Conservation (phyloP, 2,888 invertebrate species). For the Tachina grossa region DNA sequence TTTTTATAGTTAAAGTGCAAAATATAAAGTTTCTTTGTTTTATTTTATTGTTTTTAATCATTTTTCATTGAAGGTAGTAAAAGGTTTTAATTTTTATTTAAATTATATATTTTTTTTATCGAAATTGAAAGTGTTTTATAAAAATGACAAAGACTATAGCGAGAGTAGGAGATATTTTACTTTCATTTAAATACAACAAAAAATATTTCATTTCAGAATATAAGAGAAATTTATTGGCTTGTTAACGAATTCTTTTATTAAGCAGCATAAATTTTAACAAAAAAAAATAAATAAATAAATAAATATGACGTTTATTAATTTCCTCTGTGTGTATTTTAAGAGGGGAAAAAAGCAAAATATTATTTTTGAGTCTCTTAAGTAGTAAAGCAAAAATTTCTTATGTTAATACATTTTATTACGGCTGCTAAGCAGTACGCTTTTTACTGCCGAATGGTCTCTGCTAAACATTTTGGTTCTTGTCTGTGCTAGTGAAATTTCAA, state of each 20-base stretch:
- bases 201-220: conserved; percentile 4
- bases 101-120: background rate
- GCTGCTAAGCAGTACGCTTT: too few species aligned
- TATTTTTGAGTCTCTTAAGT: too few species aligned
- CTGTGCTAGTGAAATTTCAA: too few species aligned
- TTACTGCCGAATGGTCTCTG: too few species aligned
- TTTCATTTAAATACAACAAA: conserved; percentile 1
- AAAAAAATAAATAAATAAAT: too few species aligned
- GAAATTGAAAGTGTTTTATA: conserved; percentile 40
- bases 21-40: background rate
- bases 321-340: too few species aligned
- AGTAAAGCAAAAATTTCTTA: too few species aligned
- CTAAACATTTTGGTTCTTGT: too few species aligned
- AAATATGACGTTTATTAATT: too few species aligned
- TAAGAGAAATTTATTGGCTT: conserved; percentile 11
- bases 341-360: too few species aligned
- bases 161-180: conserved; percentile 4
- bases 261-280: too few species aligned
- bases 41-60: conserved; percentile 1
- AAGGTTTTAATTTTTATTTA: conserved; percentile 8
- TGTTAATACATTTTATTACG: too few species aligned
- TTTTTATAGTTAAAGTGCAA: background rate
- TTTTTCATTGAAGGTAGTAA: conserved; percentile 17
- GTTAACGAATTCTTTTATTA: background rate
- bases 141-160: conserved; percentile 10